A percentile compares a stretch with the other conserved stretches of the same genome.
phyloP scores from a whole-genome alignment of 2,113 vertebrate species.

The Barbus barbus region DNA sequence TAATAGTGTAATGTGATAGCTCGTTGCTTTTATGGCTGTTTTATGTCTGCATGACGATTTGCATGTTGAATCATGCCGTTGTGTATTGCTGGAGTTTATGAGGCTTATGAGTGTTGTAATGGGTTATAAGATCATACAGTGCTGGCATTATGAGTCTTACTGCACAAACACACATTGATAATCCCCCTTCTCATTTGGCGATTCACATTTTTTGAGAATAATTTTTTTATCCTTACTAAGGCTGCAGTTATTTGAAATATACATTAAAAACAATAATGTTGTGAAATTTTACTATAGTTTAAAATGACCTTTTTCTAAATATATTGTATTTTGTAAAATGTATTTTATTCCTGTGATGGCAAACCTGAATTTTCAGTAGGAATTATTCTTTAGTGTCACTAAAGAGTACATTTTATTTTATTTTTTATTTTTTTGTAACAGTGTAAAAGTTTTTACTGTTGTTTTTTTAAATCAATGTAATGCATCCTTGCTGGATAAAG shows the following conservation, averaged over 20 bases:
- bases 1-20: neutral
- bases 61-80: neutral
- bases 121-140: neutral
- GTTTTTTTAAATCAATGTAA: neutral
- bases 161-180: neutral
- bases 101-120: neutral
- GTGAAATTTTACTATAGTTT: neutral
- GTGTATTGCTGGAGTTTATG: slow-evolving; percentile 1
- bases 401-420: no score
- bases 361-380: neutral
- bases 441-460: no score
- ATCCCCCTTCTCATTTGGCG: neutral
- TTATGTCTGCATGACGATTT: neutral
- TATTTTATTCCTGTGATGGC: neutral
- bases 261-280: neutral
- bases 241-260: neutral
- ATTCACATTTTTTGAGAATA: neutral
- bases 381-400: neutral
- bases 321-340: neutral
- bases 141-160: neutral
- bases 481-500: neutral
- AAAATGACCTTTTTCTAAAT: neutral
- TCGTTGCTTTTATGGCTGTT: neutral
- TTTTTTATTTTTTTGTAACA: no score
- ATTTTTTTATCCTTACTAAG: neutral